Base-by-base conservation (phyloP, 2,113 vertebrate species). In the Neoarius graeffei region DNA sequence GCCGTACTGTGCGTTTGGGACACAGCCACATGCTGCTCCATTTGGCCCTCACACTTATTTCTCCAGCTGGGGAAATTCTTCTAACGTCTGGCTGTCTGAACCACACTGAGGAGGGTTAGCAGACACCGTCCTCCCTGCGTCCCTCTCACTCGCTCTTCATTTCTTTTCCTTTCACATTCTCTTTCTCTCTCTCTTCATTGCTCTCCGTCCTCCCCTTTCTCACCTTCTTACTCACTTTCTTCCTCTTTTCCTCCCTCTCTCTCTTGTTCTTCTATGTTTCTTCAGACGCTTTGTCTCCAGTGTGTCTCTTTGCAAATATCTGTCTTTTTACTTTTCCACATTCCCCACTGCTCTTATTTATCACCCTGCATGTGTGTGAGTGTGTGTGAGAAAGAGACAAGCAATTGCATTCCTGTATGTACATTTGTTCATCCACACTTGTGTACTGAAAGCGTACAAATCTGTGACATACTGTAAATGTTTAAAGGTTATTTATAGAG, bases 31-130 rank as follows among this genome's bases (percentile, higher is more conserved):
- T 48, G 57, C 84, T 27, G 83, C 42, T 79, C 93, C 86, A 94
- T 94, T 96, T 97, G 95, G 96, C 95, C 95, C 95, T 94, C 86
- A 77, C 92, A 95, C 94, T 91, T 92, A 91, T 94, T 95, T 94
- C 94, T 96, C 94, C 95, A 96, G 96, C 96, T 97, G 96, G 95
- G 96, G 95, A 97, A 96, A 97, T 97, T 97, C 96, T 94, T 97
- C 95, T 93, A 94, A 96, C 95, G 95, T 96, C 96, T 97, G 96
- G 95, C 94, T 95, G 96, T 96, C 96, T 97, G 96, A 84, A 50
- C 23, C 88, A 19, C 19, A 25, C 85, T 95, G 96, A 57, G 95
- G 96, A 95, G 94, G 91, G 92, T 87, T 66, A 85, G 62, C 84
- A 76, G 59, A 35, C 60, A 27, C 62, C 19, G 10, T 59, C 60